phyloP scores from a whole-genome alignment of 2,888 invertebrate genomes.

The Cataglyphis cursor region DNA sequence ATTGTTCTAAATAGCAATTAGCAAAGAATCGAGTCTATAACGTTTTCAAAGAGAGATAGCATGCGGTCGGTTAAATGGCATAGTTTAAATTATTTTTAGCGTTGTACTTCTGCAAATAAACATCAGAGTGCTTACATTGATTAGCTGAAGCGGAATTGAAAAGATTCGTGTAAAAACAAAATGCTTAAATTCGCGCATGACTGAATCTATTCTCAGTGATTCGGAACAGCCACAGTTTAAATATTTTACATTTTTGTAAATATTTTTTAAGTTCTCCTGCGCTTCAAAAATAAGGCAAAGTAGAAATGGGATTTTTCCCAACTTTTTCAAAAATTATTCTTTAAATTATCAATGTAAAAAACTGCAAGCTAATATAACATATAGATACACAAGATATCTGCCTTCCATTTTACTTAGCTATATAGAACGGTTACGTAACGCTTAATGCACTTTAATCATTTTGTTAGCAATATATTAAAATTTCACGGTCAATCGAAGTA shows the following conservation, averaged over 20 bases:
- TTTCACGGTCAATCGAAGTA: background rate
- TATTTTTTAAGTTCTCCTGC: background rate
- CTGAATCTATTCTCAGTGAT: conserved; percentile 67
- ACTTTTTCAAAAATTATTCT: background rate
- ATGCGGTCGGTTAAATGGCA: background rate
- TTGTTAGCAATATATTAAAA: conserved; percentile 9
- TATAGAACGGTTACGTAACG: conserved; percentile 1
- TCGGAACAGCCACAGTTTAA: background rate
- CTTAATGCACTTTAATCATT: background rate
- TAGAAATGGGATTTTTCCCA: background rate
- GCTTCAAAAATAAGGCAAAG: conserved; percentile 24
- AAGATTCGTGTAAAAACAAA: conserved; percentile 62
- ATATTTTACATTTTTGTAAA: conserved; percentile 11
- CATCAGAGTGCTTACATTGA: conserved; percentile 36
- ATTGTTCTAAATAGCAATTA: conserved; percentile 10
- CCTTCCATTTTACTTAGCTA: background rate
- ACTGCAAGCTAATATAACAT: background rate
- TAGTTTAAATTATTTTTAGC: conserved; percentile 34
- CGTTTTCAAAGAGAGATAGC: background rate
- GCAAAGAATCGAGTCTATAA: conserved; percentile 1
- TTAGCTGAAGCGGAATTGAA: conserved; percentile 41
- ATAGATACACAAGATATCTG: background rate
- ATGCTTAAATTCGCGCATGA: conserved; percentile 54
- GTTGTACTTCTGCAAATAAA: conserved; percentile 16
- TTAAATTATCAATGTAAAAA: background rate